Base-by-base conservation (phyloP, 2,888 invertebrate genomes). In the Lucinisca nassula region DNA sequence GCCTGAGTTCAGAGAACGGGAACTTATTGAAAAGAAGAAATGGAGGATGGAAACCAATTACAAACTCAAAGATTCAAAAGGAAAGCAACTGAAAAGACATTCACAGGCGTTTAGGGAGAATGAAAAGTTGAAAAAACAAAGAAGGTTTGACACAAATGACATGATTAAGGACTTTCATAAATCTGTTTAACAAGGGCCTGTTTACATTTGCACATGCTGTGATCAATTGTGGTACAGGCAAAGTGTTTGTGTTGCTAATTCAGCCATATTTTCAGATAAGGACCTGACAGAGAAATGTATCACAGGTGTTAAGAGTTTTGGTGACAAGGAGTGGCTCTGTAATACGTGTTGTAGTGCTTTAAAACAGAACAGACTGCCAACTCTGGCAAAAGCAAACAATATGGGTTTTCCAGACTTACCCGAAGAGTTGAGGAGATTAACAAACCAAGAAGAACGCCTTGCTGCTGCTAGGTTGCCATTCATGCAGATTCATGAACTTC, bases 141-240 rank as follows among this genome's bases (percentile, higher is more conserved):
- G 10, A 45, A 45, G 10, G 8, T 8, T 45, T 45, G 45, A n/a
- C n/a, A n/a, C n/a, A n/a, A n/a, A 45, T 45, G 10, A 45, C 10
- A 45, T 45, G 17, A 17, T 45, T 45, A 30, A 61, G 8, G 30
- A 61, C 8, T 61, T 61, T 61, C 61, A 61, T 30, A 61, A n/a
- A 61, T 8, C 61, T 61, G 61, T 61, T 12, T 8, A 61, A n/a
- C n/a, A 51, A 35, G 79, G 72, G 27, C 74, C 84, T 27, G 27
- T 49, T 3, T 83, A 83, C 61, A 40, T 83, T 10, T 83, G 51
- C 35, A 70, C 83, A 4, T 78, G 78, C 35, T 83, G 83, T 49
- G n/a, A 40, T 24, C 83, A 78, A 30, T 32, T 67, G n/a, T 83
- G 83, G 77, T 83, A 67, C 55, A 49, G 55, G 30, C 24, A 83